phyloP scores from a whole-genome alignment of 2,113 vertebrate genomes.

The Hiodon tergisus region DNA sequence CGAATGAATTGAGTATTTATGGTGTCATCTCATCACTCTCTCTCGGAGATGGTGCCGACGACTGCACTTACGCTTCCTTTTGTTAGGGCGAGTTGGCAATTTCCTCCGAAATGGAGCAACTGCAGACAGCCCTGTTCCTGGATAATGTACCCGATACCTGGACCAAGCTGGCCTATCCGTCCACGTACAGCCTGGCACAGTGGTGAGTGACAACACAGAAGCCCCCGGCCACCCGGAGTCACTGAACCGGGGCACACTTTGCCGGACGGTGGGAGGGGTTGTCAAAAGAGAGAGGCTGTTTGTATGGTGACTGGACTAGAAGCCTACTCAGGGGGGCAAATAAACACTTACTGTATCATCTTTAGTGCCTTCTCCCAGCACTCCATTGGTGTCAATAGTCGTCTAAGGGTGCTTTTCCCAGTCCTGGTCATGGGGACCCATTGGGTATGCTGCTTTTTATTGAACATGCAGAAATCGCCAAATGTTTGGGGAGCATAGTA shows the following conservation, averaged over 20 bases:
- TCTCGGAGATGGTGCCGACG: slow-evolving; percentile 70
- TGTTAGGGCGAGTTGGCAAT: slow-evolving; percentile 92
- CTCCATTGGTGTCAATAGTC: too few species aligned
- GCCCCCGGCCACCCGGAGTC: not conserved
- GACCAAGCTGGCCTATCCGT: slow-evolving; percentile 82
- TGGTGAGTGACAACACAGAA: slow-evolving; percentile 59
- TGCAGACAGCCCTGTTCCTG: slow-evolving; percentile 85
- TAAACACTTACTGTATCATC: too few species aligned
- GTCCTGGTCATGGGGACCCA: not conserved
- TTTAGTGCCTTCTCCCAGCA: too few species aligned
- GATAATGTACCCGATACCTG: slow-evolving; percentile 86
- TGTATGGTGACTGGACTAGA: too few species aligned
- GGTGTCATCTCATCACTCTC: slow-evolving; percentile 88
- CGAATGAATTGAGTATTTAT: slow-evolving; percentile 76
- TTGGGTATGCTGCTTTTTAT: too few species aligned
- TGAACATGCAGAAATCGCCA: too few species aligned
- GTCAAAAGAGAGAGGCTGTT: too few species aligned
- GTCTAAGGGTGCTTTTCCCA: not conserved
- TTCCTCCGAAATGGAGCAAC: slow-evolving; percentile 86
- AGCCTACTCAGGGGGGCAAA: too few species aligned
- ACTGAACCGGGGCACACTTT: too few species aligned
- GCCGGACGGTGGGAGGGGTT: too few species aligned
- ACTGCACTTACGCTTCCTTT: slow-evolving; percentile 94
- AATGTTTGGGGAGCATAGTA: too few species aligned
- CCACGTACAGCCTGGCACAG: slow-evolving; percentile 71